Conservation (phyloP, 2,797 vertebrate species). For the Odontamblyopus lacepedii region DNA sequence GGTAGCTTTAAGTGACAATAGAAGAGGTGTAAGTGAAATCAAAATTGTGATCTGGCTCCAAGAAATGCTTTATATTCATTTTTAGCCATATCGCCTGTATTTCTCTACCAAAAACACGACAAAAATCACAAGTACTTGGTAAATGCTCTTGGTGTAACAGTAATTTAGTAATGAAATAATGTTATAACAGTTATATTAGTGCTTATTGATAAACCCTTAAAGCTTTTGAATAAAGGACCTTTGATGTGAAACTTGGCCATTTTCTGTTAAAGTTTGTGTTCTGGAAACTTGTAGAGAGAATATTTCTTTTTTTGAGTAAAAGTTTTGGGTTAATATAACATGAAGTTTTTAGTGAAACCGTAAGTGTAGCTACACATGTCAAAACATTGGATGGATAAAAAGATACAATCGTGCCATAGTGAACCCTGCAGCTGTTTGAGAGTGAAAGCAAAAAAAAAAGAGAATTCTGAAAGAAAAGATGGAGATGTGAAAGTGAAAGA, state of each 20-base stretch:
- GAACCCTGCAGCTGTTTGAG: slow-evolving; percentile 65
- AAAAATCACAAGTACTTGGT: background rate
- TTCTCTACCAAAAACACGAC: background rate
- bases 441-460: slow-evolving; percentile 29
- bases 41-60: too few relatives aligned
- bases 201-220: background rate
- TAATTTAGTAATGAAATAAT: background rate
- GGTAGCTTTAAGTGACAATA: too few relatives aligned
- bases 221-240: background rate
- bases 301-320: background rate
- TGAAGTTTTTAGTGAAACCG: slow-evolving; percentile 27
- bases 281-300: background rate
- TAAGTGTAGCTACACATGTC: slow-evolving; percentile 36
- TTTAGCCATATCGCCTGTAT: too few relatives aligned
- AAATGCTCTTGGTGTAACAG: background rate
- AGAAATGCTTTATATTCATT: too few relatives aligned
- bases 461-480: slow-evolving; percentile 21
- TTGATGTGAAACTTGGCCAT: background rate
- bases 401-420: slow-evolving; percentile 70
- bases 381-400: slow-evolving; percentile 49
- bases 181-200: background rate
- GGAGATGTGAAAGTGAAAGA: slow-evolving; percentile 31
- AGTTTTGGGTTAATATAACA: background rate
- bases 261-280: background rate
- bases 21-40: too few relatives aligned